phyloP scores from a whole-genome alignment of 2,113 vertebrate species.

The Murina feae region DNA sequence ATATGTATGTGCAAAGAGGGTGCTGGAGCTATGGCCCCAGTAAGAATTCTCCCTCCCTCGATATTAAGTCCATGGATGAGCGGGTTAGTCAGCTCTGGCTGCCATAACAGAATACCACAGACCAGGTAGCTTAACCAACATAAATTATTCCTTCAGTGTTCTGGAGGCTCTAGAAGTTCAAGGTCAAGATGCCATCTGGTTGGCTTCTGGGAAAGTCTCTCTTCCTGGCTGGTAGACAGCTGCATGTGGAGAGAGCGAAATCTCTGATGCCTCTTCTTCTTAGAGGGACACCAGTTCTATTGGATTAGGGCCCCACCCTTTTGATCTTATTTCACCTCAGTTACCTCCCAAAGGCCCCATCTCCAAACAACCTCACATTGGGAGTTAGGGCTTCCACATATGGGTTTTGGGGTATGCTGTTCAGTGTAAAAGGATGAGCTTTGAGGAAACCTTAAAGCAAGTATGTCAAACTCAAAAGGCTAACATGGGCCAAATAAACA shows the following conservation, averaged over 20 bases:
- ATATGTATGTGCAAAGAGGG: neutral
- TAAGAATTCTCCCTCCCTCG: neutral
- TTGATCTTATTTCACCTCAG: neutral
- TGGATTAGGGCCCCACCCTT: neutral
- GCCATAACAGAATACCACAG: neutral
- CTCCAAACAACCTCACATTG: neutral
- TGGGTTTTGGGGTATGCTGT: neutral
- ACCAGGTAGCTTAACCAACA: neutral
- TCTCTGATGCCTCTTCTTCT: neutral
- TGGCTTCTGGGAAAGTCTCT: neutral
- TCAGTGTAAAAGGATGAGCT: neutral
- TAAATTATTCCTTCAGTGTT: neutral
- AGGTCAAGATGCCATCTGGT: neutral
- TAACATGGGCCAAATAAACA: too few relatives aligned
- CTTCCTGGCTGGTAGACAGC: neutral
- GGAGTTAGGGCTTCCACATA: neutral
- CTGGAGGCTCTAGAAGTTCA: neutral
- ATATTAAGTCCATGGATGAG: neutral
- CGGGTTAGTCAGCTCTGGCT: neutral
- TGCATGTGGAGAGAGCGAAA: neutral
- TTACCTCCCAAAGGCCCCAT: neutral
- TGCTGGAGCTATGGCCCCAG: neutral
- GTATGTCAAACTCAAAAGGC: too few relatives aligned
- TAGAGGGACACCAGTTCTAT: neutral
- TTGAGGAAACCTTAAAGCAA: neutral